A percentile compares a stretch with the other conserved stretches of the same genome.
Conservation (phyloP, 2,797 vertebrate genomes). For the Muraenolepis orangiensis region DNA sequence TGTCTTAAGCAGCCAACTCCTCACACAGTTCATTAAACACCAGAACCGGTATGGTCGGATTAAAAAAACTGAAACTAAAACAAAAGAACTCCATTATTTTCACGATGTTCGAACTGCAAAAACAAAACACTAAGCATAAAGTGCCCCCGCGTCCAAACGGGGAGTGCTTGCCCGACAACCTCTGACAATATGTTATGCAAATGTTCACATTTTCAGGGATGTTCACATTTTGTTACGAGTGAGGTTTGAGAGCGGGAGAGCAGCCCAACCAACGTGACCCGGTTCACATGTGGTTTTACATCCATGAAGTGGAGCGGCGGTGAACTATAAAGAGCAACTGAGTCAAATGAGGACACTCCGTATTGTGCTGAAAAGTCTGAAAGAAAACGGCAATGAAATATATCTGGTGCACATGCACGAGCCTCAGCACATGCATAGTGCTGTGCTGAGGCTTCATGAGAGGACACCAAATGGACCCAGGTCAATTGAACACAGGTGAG, state of each 20-base stretch:
- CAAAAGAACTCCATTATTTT: too few relatives aligned
- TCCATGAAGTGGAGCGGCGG: not conserved
- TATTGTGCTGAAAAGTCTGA: too few relatives aligned
- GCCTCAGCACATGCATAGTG: not conserved
- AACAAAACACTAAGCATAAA: not conserved
- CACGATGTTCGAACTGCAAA: not conserved
- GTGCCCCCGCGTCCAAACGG: not conserved
- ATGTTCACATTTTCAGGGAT: not conserved
- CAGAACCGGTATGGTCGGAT: not conserved
- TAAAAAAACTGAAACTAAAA: not conserved
- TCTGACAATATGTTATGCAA: not conserved
- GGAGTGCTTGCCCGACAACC: not conserved
- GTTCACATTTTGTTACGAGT: not conserved
- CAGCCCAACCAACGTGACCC: not conserved
- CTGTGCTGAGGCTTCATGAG: too few relatives aligned
- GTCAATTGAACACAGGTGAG: too few relatives aligned
- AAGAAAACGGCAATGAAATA: not conserved
- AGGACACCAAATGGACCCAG: too few relatives aligned
- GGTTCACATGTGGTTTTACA: not conserved
- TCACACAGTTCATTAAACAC: not conserved
- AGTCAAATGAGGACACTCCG: not conserved
- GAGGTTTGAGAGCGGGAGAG: not conserved
- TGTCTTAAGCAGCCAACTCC: not conserved
- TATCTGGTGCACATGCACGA: too few relatives aligned
- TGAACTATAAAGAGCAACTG: not conserved